Conservation (phyloP, 2,113 vertebrate species). For the Dicentrarchus labrax region DNA sequence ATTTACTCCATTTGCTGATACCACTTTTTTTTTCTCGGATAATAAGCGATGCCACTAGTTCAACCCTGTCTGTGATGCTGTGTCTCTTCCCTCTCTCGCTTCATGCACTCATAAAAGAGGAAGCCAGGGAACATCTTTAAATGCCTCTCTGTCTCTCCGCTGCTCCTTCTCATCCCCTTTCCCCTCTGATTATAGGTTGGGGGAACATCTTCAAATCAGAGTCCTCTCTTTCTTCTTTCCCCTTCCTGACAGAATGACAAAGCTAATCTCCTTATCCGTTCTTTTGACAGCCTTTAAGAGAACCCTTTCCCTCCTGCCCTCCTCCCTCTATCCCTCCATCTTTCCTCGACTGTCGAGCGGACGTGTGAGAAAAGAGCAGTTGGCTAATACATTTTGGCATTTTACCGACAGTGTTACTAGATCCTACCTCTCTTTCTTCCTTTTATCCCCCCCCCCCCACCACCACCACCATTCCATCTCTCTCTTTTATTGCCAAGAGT, state of each 20-base stretch:
- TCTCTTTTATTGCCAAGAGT: constrained; percentile 34
- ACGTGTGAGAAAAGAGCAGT: constrained; percentile 38
- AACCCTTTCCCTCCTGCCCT: constrained; percentile 34
- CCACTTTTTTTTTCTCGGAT: constrained; percentile 27
- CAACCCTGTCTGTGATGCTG: constrained; percentile 31
- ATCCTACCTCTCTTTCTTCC: constrained; percentile 14
- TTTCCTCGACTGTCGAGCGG: constrained; percentile 58
- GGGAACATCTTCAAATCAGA: constrained; percentile 70
- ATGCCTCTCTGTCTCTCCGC: constrained; percentile 43
- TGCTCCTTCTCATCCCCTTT: constrained; percentile 42
- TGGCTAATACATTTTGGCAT: constrained; percentile 55
- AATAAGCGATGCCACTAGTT: constrained; percentile 50
- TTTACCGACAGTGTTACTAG: constrained; percentile 31
- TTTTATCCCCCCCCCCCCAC: constrained; percentile 2
- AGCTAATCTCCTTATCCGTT: constrained; percentile 71
- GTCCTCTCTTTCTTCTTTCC: constrained; percentile 52
- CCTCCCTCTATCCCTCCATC: constrained; percentile 13
- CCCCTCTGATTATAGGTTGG: constrained; percentile 55
- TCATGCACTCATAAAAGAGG: constrained; percentile 33
- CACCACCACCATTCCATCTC: constrained; percentile 4
- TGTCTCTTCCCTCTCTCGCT: constrained; percentile 21
- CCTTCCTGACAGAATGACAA: constrained; percentile 68
- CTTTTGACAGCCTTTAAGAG: constrained; percentile 64
- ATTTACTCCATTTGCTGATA: constrained; percentile 37
- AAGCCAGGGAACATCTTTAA: constrained; percentile 55